Evolutionary conservation across 2,797 vertebrate genomes (phyloP).

Genomic region (Carduelis carduelis): DNA sequence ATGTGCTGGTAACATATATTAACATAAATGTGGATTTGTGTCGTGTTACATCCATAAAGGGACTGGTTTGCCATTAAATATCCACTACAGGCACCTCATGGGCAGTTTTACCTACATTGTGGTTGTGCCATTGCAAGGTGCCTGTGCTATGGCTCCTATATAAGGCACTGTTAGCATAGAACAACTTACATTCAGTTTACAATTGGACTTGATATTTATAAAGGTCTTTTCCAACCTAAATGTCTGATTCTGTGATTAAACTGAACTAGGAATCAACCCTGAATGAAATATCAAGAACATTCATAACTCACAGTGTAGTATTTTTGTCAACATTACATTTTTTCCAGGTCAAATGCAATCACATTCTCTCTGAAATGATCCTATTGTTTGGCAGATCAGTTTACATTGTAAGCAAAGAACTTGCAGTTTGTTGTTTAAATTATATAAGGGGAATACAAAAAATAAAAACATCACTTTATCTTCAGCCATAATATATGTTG

Average conservation of each 20-base stretch:
- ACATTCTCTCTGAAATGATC: not conserved
- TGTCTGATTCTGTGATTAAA: not conserved
- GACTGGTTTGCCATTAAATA: not conserved
- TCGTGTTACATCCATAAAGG: not conserved
- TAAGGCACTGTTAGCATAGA: not conserved
- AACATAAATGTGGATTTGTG: not conserved
- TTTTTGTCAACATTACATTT: not conserved
- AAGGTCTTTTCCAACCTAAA: not conserved
- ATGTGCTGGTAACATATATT: not conserved
- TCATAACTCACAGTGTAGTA: not conserved
- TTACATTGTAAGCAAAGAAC: not conserved
- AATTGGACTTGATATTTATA: not conserved
- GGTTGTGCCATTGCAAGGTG: not conserved
- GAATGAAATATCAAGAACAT: not conserved
- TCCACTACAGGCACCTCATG: not conserved
- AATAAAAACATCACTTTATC: not conserved
- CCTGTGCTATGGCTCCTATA: fast-evolving
- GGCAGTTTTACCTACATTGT: fast-evolving
- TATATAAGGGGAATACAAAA: not conserved
- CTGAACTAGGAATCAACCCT: not conserved
- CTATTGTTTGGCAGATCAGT: not conserved
- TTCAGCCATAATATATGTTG: not conserved
- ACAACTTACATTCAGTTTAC: not conserved
- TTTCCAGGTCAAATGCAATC: not conserved
- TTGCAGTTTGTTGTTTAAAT: not conserved